Evolutionary conservation across 2,888 invertebrate genomes (phyloP), one percentile per base, ranked within the genome.

Genomic region (Phalera bucephala): DNA sequence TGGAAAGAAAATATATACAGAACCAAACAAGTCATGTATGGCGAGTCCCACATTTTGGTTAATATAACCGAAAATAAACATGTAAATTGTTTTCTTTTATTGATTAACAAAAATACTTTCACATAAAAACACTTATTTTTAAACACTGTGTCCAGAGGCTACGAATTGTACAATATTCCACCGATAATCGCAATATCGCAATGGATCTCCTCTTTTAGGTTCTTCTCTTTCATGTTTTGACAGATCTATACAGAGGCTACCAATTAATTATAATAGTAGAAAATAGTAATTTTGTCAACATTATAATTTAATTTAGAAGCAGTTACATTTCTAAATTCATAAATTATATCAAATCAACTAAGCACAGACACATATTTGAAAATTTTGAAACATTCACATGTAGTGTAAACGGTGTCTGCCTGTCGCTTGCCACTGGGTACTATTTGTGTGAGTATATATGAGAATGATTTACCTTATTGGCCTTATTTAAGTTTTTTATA

Each of bases 1-100:
- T 94, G 93, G 72, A 94, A 92, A 53, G 93, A 93, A 76, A 94
- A 91, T 71, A 94, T 91, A 76, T 94, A 94, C 64, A 94, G 80
- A 68, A 93, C 91, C 81, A 93, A 91, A 87, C 92, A 92, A 69
- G 88, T 89, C 72, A 92, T 75, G 79, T 91, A 91, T 72, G 91
- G 90, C 60, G 88, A 87, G 64, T 91, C 91, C 78, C 89, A 84
- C 90, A 91, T 91, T 81, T 83, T 90, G 71, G 58, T 71, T 49
- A 68, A 63, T 69, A 53, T 58, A 54, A 54, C 61, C 57, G 52
- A 65, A 69, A 67, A 69, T 60, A 76, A 63, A 72, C 80, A 82
- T 81, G 70, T 65, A 80, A 73, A 68, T 45, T 50, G 54, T 37
- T 69, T 68, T 53, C 53, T 48, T 47, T 55, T 53, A 48, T 48